These are phyloP conservation scores for Linepithema humile DNA, from an alignment of 1,140 invertebrate species.

Conservation along the genomic window DNA sequence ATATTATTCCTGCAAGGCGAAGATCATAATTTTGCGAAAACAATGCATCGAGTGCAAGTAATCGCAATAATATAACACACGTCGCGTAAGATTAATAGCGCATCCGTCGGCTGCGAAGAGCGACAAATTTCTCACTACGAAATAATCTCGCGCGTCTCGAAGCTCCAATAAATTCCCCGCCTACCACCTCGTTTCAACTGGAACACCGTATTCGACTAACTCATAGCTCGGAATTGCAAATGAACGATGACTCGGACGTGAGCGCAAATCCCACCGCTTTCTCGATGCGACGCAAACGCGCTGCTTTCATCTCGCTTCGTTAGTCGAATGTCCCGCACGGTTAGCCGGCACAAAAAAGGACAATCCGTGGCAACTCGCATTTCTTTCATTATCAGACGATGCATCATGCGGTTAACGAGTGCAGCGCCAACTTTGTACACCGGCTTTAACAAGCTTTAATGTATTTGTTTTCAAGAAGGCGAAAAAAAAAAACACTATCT, in stretches of 20 bases:
- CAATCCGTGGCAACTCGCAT: neutral
- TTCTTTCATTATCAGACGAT: neutral
- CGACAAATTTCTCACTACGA: slow-evolving; percentile 44
- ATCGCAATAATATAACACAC: neutral
- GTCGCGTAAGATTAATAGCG: slow-evolving; percentile 32
- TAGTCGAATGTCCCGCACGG: neutral
- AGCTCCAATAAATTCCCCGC: slow-evolving; percentile 41
- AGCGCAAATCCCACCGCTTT: neutral
- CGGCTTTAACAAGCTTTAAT: neutral
- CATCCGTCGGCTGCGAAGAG: slow-evolving; percentile 14
- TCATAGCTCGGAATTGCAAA: slow-evolving; percentile 39
- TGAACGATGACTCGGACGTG: slow-evolving; percentile 38
- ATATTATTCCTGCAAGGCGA: neutral
- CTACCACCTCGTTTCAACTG: slow-evolving; percentile 40
- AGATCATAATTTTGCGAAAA: neutral
- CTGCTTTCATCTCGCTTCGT: neutral
- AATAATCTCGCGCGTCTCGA: slow-evolving; percentile 26
- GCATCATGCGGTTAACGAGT: neutral
- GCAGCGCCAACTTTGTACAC: neutral
- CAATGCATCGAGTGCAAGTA: slow-evolving; percentile 5
- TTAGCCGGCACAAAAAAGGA: neutral
- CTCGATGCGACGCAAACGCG: neutral
- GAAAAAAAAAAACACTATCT: neutral
- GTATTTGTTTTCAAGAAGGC: neutral
- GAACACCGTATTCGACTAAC: slow-evolving; percentile 25